Conservation (phyloP, 2,888 invertebrate species). For the Cephus runcator region DNA sequence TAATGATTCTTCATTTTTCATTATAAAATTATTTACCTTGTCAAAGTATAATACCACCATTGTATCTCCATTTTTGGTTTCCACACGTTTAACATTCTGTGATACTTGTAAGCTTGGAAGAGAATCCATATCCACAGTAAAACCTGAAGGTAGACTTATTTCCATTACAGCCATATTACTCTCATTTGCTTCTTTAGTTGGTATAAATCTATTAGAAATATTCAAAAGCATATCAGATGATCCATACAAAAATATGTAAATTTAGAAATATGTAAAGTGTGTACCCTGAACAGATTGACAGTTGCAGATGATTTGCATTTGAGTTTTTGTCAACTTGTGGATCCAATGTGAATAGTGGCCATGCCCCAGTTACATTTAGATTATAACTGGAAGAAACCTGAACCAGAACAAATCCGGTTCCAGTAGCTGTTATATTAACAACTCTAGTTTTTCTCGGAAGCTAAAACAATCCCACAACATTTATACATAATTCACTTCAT, state of each 20-base stretch:
- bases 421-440: slow-evolving; percentile 81
- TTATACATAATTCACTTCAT: slow-evolving; percentile 5
- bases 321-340: slow-evolving; percentile 87
- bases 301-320: slow-evolving; percentile 78
- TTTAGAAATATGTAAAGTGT: not conserved
- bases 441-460: slow-evolving; percentile 70
- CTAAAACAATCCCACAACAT: slow-evolving; percentile 47
- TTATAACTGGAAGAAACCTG: slow-evolving; percentile 85
- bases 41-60: slow-evolving; percentile 79
- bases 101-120: slow-evolving; percentile 72
- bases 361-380: slow-evolving; percentile 87
- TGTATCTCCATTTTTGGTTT: slow-evolving; percentile 75
- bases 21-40: slow-evolving; percentile 65
- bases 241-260: slow-evolving; percentile 4
- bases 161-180: slow-evolving; percentile 94
- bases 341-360: slow-evolving; percentile 87
- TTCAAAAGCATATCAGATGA: slow-evolving; percentile 20
- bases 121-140: slow-evolving; percentile 81
- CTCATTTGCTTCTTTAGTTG: slow-evolving; percentile 73
- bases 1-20: not conserved
- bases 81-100: slow-evolving; percentile 74
- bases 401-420: slow-evolving; percentile 82
- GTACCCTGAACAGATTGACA: slow-evolving; percentile 85
- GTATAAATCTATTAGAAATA: slow-evolving; percentile 71
- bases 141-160: slow-evolving; percentile 91